Conservation (phyloP, 53 echinoderm and acorn worm genomes). For the Paelopatides confundens region DNA sequence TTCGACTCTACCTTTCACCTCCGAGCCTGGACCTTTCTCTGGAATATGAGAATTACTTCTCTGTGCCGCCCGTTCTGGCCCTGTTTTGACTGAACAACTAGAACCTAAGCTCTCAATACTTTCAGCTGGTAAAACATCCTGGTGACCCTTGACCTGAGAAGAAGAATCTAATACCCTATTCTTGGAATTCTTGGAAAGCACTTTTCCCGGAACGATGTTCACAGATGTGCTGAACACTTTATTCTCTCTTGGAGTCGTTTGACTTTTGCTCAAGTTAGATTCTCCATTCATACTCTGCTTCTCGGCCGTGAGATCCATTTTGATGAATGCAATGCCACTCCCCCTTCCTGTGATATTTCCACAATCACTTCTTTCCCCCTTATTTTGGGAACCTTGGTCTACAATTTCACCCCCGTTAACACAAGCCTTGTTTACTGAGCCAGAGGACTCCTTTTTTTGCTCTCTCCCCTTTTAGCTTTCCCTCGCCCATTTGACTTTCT, state of each 20-base stretch:
- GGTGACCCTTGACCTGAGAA: not conserved
- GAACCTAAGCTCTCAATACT: too few relatives aligned
- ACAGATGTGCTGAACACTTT: not conserved
- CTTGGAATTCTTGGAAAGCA: not conserved
- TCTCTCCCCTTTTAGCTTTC: not conserved
- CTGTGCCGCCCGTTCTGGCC: too few relatives aligned
- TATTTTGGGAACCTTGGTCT: not conserved
- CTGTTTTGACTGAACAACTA: too few relatives aligned
- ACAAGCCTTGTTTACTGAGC: too few relatives aligned
- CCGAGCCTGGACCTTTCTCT: not conserved
- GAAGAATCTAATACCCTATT: not conserved
- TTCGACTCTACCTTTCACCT: not conserved
- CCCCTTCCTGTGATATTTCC: not conserved
- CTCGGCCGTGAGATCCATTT: not conserved
- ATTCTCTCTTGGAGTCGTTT: not conserved
- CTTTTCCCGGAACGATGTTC: conserved; percentile 19
- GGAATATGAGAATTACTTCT: not conserved
- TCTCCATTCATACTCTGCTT: not conserved
- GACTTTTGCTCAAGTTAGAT: not conserved
- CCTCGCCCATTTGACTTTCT: not conserved
- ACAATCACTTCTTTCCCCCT: not conserved
- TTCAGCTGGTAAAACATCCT: not conserved
- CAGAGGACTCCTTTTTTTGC: too few relatives aligned
- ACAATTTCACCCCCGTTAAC: not conserved
- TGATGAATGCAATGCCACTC: not conserved